Conservation (phyloP, 1,140 invertebrate genomes). For the Drosophila triauraria region DNA sequence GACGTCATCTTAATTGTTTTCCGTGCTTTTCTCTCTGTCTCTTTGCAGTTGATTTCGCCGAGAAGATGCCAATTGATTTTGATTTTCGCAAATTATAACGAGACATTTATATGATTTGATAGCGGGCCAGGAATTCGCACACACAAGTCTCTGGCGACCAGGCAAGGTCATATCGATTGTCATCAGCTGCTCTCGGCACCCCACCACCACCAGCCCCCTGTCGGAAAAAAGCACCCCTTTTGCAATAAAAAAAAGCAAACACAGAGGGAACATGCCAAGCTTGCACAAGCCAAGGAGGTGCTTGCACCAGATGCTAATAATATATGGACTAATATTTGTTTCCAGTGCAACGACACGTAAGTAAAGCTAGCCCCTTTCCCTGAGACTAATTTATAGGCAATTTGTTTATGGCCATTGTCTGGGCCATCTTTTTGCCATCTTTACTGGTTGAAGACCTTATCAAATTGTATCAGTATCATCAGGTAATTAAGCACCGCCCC, state of each 20-base stretch:
- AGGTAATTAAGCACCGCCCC: constrained; percentile 56
- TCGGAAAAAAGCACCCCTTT: neutral
- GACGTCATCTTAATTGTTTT: too few relatives aligned
- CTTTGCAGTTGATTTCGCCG: constrained; percentile 60
- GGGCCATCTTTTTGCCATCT: constrained; percentile 3
- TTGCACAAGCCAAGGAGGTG: constrained; percentile 43
- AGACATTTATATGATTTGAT: constrained; percentile 63
- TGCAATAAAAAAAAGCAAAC: constrained; percentile 7
- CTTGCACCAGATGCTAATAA: constrained; percentile 59
- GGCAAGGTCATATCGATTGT: constrained; percentile 76
- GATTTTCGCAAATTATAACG: constrained; percentile 70
- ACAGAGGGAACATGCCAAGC: constrained; percentile 42
- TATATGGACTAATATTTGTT: constrained; percentile 63
- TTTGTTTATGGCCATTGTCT: constrained; percentile 37
- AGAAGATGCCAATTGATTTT: constrained; percentile 77
- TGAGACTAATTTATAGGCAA: constrained; percentile 23
- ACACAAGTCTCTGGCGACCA: constrained; percentile 15
- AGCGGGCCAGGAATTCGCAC: constrained; percentile 45
- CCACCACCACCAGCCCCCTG: neutral
- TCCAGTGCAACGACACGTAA: constrained; percentile 73
- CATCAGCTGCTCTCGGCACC: constrained; percentile 42
- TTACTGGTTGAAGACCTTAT: constrained; percentile 68
- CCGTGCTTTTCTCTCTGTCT: constrained; percentile 8
- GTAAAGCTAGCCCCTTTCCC: constrained; percentile 19
- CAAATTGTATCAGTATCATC: constrained; percentile 74